Conservation (phyloP, 1,140 invertebrate genomes). For the Apis florea region DNA sequence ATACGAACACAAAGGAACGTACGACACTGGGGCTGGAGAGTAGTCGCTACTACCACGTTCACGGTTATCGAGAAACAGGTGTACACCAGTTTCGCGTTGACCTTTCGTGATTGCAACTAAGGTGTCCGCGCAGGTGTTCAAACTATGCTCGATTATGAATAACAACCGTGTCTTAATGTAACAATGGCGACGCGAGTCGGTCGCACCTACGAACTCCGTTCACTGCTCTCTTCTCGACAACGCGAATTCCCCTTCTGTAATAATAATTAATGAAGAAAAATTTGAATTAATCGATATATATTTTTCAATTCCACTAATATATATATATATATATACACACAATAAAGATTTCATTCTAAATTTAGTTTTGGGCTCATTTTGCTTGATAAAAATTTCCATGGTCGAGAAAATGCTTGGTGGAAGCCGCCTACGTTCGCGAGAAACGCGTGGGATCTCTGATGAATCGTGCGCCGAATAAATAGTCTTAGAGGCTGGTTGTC, state of each 20-base stretch:
- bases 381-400: not conserved
- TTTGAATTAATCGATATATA: too few species aligned
- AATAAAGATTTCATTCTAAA: too few species aligned
- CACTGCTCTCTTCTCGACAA: too few species aligned
- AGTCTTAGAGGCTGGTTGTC: not conserved
- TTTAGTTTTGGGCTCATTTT: too few species aligned
- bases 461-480: conserved; percentile 7
- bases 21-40: not conserved
- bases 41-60: not conserved
- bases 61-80: conserved; percentile 6
- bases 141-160: conserved; percentile 31
- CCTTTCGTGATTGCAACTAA: conserved; percentile 18
- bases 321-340: too few species aligned
- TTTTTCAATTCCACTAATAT: too few species aligned
- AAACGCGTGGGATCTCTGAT: conserved; percentile 19
- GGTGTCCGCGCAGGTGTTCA: conserved; percentile 33
- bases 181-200: conserved; percentile 6
- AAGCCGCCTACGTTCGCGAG: not conserved
- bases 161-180: not conserved
- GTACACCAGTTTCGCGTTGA: conserved; percentile 27
- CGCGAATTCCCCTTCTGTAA: not conserved
- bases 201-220: conserved; percentile 3
- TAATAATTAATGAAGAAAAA: not conserved
- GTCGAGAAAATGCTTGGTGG: not conserved
- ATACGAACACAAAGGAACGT: not conserved